Evolutionary conservation across 2,797 vertebrate genomes (phyloP).

Genomic region (Coccyzus lansbergi): DNA sequence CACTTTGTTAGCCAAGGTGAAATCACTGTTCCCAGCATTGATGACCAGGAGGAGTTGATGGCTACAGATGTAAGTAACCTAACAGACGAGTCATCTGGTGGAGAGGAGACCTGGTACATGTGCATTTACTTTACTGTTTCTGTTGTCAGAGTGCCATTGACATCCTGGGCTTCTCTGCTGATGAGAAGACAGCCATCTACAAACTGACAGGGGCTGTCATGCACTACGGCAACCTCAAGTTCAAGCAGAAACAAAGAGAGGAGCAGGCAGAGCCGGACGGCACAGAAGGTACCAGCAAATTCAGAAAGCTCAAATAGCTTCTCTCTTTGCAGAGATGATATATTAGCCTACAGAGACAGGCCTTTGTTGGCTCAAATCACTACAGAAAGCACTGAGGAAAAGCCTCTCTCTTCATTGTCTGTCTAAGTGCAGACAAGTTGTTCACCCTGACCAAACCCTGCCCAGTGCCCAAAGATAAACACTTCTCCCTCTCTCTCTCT

Average conservation of each 20-base stretch:
- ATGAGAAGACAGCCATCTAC: conserved; percentile 83
- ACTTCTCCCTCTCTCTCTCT: neutral
- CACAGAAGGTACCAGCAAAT: conserved; percentile 28
- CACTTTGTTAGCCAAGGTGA: conserved; percentile 85
- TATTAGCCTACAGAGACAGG: neutral
- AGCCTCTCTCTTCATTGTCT: accelerated
- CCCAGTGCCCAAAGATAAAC: accelerated
- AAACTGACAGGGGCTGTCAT: conserved; percentile 83
- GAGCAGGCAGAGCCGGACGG: conserved; percentile 76
- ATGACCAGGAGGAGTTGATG: conserved; percentile 86
- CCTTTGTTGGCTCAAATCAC: too few relatives aligned
- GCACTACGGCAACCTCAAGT: conserved; percentile 83
- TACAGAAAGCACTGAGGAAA: too few relatives aligned
- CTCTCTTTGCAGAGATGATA: neutral
- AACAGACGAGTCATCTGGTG: neutral
- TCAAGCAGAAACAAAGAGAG: conserved; percentile 85
- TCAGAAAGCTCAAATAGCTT: neutral
- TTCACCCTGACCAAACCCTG: neutral
- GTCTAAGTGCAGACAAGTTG: neutral
- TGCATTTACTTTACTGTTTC: neutral
- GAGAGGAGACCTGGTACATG: neutral
- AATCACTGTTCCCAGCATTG: conserved; percentile 85
- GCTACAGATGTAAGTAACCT: conserved; percentile 84
- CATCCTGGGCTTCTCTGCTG: conserved; percentile 79
- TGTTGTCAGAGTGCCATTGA: conserved; percentile 78